Evolutionary conservation across 2,113 vertebrate genomes (phyloP).

Genomic region (Marmota monax): DNA sequence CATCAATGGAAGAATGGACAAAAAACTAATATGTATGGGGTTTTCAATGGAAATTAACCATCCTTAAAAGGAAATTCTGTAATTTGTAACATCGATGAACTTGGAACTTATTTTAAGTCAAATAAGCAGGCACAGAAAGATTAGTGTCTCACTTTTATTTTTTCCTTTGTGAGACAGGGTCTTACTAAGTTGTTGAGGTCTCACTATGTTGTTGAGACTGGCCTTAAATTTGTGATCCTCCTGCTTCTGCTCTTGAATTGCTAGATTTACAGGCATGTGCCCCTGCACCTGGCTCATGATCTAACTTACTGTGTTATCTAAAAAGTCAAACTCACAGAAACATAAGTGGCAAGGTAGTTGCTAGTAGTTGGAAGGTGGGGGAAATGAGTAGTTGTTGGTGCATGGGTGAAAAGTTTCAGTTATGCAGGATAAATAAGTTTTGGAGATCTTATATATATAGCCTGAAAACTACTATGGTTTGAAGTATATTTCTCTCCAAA

Average conservation of each 20-base stretch:
- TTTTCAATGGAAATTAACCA: not conserved
- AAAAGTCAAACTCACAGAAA: not conserved
- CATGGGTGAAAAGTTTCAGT: not conserved
- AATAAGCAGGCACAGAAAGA: not conserved
- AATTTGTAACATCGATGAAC: not conserved
- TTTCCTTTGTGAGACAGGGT: too few species aligned
- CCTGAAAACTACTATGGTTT: not conserved
- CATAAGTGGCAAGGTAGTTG: not conserved
- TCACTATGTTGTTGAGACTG: too few species aligned
- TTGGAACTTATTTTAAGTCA: not conserved
- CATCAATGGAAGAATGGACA: not conserved
- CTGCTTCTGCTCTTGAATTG: too few species aligned
- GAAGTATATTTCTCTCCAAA: not conserved
- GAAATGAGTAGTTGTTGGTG: not conserved
- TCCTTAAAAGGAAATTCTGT: not conserved
- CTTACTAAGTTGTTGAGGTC: too few species aligned
- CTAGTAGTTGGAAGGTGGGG: not conserved
- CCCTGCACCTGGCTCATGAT: not conserved
- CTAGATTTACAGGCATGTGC: too few species aligned
- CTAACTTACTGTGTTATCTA: not conserved
- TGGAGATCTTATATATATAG: too few species aligned
- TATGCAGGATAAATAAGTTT: not conserved
- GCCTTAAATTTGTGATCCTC: too few species aligned
- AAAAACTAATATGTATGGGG: not conserved
- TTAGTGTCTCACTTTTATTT: too few species aligned